Conservation (phyloP, 2,797 vertebrate genomes). For the Hypotaenidia philippensis region DNA sequence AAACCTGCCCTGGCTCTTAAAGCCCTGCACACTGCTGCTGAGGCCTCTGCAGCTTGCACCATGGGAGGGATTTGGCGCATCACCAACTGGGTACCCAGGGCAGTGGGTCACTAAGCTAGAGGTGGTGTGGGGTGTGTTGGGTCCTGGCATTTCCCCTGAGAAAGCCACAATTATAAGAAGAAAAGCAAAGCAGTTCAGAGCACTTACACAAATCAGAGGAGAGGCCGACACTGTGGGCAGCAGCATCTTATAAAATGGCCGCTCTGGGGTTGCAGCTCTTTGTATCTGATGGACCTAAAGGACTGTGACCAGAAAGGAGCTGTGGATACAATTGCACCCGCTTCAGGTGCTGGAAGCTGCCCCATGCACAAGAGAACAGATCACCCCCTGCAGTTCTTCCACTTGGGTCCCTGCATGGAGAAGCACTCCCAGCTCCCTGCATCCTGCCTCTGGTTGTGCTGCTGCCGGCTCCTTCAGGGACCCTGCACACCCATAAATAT, state of each 20-base stretch:
- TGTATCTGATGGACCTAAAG: background rate
- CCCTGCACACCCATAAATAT: accelerated
- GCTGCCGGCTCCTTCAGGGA: background rate
- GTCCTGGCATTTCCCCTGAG: background rate
- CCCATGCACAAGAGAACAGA: accelerated
- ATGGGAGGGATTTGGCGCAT: background rate
- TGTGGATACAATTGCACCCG: too few species aligned
- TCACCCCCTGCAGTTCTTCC: background rate
- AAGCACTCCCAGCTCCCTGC: background rate
- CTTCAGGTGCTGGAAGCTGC: background rate
- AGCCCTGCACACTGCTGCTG: background rate
- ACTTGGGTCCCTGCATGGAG: background rate
- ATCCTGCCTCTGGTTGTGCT: background rate
- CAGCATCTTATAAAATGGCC: background rate
- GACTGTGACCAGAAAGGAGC: too few species aligned
- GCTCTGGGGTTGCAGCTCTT: background rate
- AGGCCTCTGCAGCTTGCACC: background rate
- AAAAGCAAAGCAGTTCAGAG: background rate
- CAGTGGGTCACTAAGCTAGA: background rate
- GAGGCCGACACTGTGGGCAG: background rate
- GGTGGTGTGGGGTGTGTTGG: background rate
- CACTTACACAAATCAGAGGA: background rate
- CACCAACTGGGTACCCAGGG: accelerated
- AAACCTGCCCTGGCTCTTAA: background rate
- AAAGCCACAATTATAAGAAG: background rate